Percentiles rank a stretch among this genome's conserved stretches.
phyloP scores from a whole-genome alignment of 1,140 invertebrate genomes.

The Calephelis nemesis region DNA sequence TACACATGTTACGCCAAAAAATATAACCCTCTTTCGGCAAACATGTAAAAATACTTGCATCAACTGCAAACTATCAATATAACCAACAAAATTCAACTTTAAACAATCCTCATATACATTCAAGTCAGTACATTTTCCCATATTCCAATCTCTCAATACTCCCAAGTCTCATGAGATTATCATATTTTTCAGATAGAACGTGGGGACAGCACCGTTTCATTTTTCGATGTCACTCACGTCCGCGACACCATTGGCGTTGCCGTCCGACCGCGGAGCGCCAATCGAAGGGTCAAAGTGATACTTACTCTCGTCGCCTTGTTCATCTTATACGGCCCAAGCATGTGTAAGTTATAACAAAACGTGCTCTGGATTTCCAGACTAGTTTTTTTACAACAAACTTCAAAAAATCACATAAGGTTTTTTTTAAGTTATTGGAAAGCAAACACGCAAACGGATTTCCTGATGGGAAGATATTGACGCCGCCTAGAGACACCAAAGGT shows the following conservation, averaged over 20 bases:
- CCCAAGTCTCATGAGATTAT: conserved; percentile 1
- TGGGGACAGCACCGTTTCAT: conserved; percentile 51
- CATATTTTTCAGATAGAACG: conserved; percentile 55
- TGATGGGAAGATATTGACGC: too few species aligned
- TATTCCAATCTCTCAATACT: conserved; percentile 1
- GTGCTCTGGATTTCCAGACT: conserved; percentile 1
- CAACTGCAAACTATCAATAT: too few species aligned
- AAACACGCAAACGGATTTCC: too few species aligned
- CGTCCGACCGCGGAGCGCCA: conserved; percentile 81
- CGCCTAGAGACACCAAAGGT: too few species aligned
- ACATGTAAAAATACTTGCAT: too few species aligned
- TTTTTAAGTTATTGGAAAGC: too few species aligned
- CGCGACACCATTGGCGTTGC: conserved; percentile 82
- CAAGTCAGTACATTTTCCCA: too few species aligned
- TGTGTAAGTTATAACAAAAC: conserved; percentile 79
- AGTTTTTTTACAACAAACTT: not conserved
- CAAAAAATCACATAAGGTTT: not conserved
- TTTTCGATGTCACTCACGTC: conserved; percentile 83
- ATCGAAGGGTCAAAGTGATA: conserved; percentile 81
- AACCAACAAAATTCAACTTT: too few species aligned
- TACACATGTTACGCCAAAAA: too few species aligned
- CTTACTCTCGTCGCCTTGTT: conserved; percentile 84
- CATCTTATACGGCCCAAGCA: conserved; percentile 85
- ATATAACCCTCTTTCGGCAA: too few species aligned
- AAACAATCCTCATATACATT: too few species aligned